A percentile compares a stretch with the other conserved stretches of the same genome.
Conservation (phyloP, 2,113 vertebrate genomes). For the Macaca fascicularis region T2T-MFA8v1.1 NC_088387.1:119692001-119692500, state of each 20-base stretch:
- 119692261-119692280: rapidly evolving
- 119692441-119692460: rapidly evolving
- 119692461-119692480: neutral
- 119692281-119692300: neutral
- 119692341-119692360: neutral
- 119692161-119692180: rapidly evolving
- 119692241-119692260: neutral
- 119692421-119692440: rapidly evolving
- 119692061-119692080: rapidly evolving
- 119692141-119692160: rapidly evolving
- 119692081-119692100: rapidly evolving
- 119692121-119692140: neutral
- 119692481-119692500: neutral
- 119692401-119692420: neutral
- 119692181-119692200: neutral
- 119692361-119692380: neutral
- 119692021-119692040: rapidly evolving
- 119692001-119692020: rapidly evolving
- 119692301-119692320: neutral
- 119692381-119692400: neutral
- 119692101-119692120: rapidly evolving
- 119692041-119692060: rapidly evolving
- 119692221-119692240: no score
- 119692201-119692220: neutral
- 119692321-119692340: neutral